Evolutionary conservation across 1,140 invertebrate species (phyloP).

Genomic region (Dreissena rostriformis): DNA sequence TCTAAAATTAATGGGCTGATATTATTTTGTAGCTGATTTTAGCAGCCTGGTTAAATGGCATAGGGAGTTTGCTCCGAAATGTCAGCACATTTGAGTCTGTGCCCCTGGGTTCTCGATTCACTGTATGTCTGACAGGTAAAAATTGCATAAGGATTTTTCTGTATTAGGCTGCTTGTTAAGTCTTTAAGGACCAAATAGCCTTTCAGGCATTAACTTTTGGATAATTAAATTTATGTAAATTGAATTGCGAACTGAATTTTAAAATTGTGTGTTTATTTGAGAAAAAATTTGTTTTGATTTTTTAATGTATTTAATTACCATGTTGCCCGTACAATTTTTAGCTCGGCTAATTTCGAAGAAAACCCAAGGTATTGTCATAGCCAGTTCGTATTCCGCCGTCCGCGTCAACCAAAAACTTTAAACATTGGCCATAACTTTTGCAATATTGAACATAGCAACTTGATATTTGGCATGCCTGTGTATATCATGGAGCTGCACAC

Average conservation of each 20-base stretch:
- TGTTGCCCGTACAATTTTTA: too few relatives aligned
- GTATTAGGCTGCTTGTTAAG: background rate
- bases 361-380: too few relatives aligned
- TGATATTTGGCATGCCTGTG: too few relatives aligned
- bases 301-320: too few relatives aligned
- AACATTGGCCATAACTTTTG: too few relatives aligned
- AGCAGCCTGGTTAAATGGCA: slow-evolving; percentile 81
- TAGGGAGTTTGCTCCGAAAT: slow-evolving; percentile 80
- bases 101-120: slow-evolving; percentile 44
- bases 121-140: slow-evolving; percentile 43
- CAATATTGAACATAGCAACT: too few relatives aligned
- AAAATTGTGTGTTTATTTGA: background rate
- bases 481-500: too few relatives aligned
- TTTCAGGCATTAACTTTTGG: background rate
- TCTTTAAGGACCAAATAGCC: background rate
- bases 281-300: too few relatives aligned
- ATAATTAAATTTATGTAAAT: background rate
- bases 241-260: background rate
- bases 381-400: too few relatives aligned
- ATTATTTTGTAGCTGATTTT: slow-evolving; percentile 78
- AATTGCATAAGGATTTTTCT: background rate
- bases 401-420: too few relatives aligned
- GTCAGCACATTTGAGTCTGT: slow-evolving; percentile 75
- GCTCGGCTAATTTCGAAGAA: too few relatives aligned
- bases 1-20: background rate